A percentile compares a stretch with the other conserved stretches of the same genome.
These are phyloP conservation scores for Mirounga angustirostris DNA, from an alignment of 2,113 vertebrate genomes.

Conservation along the genomic window DNA sequence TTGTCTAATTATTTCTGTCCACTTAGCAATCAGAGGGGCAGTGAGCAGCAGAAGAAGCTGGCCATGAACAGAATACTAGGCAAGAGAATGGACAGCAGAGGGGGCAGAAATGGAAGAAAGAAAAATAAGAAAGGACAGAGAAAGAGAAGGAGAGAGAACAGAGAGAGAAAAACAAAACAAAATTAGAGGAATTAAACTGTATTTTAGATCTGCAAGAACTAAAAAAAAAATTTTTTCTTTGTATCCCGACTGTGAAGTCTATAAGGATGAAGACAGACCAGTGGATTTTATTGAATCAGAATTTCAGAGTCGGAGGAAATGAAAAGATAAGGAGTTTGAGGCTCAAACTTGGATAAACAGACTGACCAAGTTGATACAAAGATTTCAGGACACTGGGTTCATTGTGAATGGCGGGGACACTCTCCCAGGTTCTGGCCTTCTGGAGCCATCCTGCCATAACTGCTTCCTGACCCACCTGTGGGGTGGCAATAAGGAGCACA, in stretches of 20 bases:
- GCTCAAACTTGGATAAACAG: background rate
- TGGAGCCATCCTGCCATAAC: fast-evolving
- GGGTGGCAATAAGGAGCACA: background rate
- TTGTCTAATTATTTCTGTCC: background rate
- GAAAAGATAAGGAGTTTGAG: background rate
- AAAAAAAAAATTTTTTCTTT: background rate
- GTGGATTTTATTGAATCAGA: background rate
- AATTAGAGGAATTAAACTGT: background rate
- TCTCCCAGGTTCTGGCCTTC: background rate
- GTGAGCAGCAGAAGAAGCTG: background rate
- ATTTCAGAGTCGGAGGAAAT: background rate
- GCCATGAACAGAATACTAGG: background rate
- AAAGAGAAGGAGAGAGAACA: background rate
- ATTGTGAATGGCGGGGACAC: background rate
- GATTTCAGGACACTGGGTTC: background rate
- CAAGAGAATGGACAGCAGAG: background rate
- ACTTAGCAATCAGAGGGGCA: background rate
- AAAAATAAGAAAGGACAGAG: background rate
- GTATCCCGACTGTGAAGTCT: background rate
- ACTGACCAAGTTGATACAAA: background rate
- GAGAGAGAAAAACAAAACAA: background rate
- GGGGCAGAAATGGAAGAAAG: background rate
- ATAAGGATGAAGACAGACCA: background rate
- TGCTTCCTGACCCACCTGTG: background rate
- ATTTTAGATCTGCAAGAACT: background rate